Conservation (phyloP, 2,113 vertebrate genomes). For the Malurus alboscapulatus region DNA sequence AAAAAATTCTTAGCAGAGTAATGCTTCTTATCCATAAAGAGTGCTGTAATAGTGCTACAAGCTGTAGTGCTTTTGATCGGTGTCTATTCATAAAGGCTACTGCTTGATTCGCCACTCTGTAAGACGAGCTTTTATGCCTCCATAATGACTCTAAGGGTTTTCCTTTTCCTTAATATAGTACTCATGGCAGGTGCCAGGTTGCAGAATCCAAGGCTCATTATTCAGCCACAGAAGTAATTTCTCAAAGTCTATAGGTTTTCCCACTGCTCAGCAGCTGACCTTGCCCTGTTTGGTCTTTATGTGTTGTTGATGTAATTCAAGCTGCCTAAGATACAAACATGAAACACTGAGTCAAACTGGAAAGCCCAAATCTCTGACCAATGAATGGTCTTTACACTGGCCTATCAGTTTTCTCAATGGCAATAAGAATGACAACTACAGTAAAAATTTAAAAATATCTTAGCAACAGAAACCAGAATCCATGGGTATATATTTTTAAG, state of each 20-base stretch:
- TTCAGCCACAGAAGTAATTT: conserved; percentile 27
- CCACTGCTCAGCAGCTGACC: not conserved
- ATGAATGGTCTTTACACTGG: not conserved
- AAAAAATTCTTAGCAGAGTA: conserved; percentile 28
- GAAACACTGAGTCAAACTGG: not conserved
- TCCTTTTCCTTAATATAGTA: conserved; percentile 35
- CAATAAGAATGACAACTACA: not conserved
- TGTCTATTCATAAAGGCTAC: conserved; percentile 16
- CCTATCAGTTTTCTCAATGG: not conserved
- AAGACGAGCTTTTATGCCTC: conserved; percentile 26
- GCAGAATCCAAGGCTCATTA: conserved; percentile 45
- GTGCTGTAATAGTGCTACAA: not conserved
- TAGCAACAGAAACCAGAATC: not conserved
- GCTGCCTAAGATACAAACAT: not conserved
- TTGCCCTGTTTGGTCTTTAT: conserved; percentile 2
- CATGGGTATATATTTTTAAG: not conserved
- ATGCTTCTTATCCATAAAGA: conserved; percentile 7
- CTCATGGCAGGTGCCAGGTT: conserved; percentile 34
- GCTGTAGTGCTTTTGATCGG: conserved; percentile 17
- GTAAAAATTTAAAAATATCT: not conserved
- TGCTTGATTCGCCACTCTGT: not conserved
- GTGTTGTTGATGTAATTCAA: not conserved
- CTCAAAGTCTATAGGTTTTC: conserved; percentile 11
- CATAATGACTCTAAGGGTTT: not conserved
- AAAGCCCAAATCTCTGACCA: not conserved